Conservation (phyloP, 2,113 vertebrate species). For the Sebastes schlegelii region DNA sequence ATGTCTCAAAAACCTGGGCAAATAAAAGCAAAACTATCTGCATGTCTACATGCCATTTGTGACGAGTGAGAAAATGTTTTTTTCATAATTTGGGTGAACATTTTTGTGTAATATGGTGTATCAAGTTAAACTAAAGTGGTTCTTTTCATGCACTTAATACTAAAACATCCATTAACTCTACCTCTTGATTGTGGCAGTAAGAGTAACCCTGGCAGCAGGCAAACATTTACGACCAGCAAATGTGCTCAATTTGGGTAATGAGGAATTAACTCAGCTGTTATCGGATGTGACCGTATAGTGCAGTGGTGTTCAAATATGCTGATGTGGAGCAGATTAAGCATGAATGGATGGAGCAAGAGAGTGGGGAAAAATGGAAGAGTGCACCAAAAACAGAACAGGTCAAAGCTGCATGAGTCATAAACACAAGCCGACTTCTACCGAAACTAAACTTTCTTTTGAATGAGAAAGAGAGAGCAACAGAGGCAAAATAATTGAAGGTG, state of each 20-base stretch:
- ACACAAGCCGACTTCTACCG: slow-evolving; percentile 33
- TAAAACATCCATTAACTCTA: slow-evolving; percentile 32
- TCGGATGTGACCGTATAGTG: slow-evolving; percentile 31
- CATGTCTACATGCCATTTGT: slow-evolving; percentile 16
- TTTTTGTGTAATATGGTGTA: slow-evolving; percentile 2
- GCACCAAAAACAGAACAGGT: slow-evolving; percentile 37
- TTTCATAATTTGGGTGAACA: neutral
- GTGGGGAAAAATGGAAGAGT: slow-evolving; percentile 19
- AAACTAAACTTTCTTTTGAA: slow-evolving; percentile 49
- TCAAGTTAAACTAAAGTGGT: slow-evolving; percentile 27
- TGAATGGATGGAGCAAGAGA: slow-evolving; percentile 48
- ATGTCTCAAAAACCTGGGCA: neutral
- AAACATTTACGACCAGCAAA: slow-evolving; percentile 34
- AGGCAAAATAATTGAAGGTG: slow-evolving; percentile 41
- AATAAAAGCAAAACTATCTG: slow-evolving; percentile 1
- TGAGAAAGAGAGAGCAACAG: slow-evolving; percentile 36
- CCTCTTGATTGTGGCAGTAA: slow-evolving; percentile 29
- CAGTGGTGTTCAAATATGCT: slow-evolving; percentile 42
- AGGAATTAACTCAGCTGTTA: slow-evolving; percentile 38
- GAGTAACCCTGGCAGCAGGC: slow-evolving; percentile 35
- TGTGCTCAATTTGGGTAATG: slow-evolving; percentile 46
- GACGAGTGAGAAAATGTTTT: neutral
- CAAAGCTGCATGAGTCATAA: slow-evolving; percentile 74
- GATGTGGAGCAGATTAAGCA: slow-evolving; percentile 54
- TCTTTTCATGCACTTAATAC: slow-evolving; percentile 24